These are phyloP conservation scores for Scomberomorus guttatus DNA, from an alignment of 2,797 vertebrate species.

Conservation along the genomic window DNA sequence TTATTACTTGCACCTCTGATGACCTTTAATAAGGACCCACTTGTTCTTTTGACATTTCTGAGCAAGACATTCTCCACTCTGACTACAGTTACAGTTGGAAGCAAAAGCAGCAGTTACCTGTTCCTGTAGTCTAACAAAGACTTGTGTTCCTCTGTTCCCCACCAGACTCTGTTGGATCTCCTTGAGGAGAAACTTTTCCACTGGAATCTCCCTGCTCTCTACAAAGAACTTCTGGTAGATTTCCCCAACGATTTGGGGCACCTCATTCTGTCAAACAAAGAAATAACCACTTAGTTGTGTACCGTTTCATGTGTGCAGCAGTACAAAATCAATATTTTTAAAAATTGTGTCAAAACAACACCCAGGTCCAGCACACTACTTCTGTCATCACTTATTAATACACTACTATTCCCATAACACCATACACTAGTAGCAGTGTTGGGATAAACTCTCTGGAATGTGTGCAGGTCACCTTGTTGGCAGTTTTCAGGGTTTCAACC, in stretches of 20 bases:
- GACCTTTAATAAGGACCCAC: not conserved
- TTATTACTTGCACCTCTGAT: not conserved
- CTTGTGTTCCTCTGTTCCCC: slow-evolving; percentile 96
- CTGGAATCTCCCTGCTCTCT: slow-evolving; percentile 95
- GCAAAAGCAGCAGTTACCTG: slow-evolving; percentile 79
- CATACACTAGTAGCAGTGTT: not conserved
- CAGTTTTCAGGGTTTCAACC: slow-evolving; percentile 93
- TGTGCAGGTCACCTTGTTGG: slow-evolving; percentile 90
- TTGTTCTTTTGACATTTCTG: not conserved
- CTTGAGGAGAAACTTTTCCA: slow-evolving; percentile 96
- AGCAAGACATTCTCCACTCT: not conserved
- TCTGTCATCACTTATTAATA: not conserved
- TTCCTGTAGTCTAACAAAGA: slow-evolving; percentile 94
- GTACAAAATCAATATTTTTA: too few relatives aligned
- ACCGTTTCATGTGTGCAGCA: not conserved
- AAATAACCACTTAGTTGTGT: not conserved
- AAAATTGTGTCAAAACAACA: not conserved
- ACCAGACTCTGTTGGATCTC: slow-evolving; percentile 98
- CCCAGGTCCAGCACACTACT: too few relatives aligned
- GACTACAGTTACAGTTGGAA: not conserved
- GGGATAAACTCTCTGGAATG: not conserved
- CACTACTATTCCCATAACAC: not conserved
- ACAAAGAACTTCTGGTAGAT: slow-evolving; percentile 99
- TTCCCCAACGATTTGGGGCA: slow-evolving; percentile 94
- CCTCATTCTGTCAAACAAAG: slow-evolving; percentile 81